Evolutionary conservation across 2,113 vertebrate genomes (phyloP).

Genomic region (Pyrgilauda ruficollis): DNA sequence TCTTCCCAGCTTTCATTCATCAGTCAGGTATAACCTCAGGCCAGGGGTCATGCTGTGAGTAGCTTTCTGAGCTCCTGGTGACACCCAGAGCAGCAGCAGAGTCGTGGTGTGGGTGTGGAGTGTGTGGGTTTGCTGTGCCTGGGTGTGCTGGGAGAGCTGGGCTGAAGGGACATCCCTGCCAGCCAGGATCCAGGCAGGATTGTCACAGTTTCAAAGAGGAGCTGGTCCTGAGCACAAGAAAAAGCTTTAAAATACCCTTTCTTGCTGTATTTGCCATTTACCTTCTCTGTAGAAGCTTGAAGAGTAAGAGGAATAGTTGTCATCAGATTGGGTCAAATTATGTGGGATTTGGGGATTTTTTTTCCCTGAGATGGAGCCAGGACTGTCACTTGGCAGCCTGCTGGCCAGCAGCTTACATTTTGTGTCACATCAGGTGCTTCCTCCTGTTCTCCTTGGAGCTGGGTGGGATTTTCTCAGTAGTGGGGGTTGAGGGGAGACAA

Average conservation of each 20-base stretch:
- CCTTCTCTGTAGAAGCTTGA: not conserved
- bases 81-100: not conserved
- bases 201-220: not conserved
- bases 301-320: not conserved
- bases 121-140: not conserved
- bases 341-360: not conserved
- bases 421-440: not conserved
- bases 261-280: not conserved
- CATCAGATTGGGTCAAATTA: not conserved
- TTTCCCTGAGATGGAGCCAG: not conserved
- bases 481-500: not conserved
- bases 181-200: not conserved
- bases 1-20: conserved; percentile 96
- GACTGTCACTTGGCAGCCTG: not conserved
- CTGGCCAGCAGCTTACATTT: not conserved
- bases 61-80: not conserved
- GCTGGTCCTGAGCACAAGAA: not conserved
- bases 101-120: not conserved
- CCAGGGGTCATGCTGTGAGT: conserved; percentile 8
- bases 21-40: conserved; percentile 87
- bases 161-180: not conserved
- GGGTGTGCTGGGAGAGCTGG: not conserved
- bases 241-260: not conserved
- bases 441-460: not conserved
- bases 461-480: not conserved